These are phyloP conservation scores for Olivierus martensii DNA, from an alignment of 1,140 invertebrate species.

Conservation along the genomic window DNA sequence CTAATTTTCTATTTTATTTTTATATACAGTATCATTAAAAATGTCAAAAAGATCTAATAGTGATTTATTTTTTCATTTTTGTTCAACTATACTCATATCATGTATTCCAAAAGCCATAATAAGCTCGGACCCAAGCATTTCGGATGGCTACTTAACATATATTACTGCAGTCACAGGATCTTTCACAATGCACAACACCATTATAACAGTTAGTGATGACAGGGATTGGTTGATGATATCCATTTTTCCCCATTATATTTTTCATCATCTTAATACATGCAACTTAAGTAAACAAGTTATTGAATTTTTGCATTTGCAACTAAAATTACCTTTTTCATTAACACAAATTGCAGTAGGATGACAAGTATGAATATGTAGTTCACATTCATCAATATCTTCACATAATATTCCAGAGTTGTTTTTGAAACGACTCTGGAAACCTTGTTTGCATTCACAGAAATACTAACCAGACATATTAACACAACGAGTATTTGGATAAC, in stretches of 20 bases:
- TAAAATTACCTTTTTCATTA: constrained; percentile 73
- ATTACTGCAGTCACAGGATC: constrained; percentile 17
- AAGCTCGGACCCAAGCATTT: too few species aligned
- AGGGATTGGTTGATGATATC: constrained; percentile 30
- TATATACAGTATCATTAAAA: too few species aligned
- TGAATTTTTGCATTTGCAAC: constrained; percentile 61
- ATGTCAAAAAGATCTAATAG: too few species aligned
- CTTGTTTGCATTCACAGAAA: constrained; percentile 70
- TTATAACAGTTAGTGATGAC: constrained; percentile 12
- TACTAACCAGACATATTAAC: constrained; percentile 88
- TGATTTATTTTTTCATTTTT: too few species aligned
- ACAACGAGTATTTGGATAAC: constrained; percentile 59
- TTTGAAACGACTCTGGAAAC: constrained; percentile 43
- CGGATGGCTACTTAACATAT: too few species aligned
- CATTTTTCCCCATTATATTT: constrained; percentile 38
- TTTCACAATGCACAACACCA: constrained; percentile 15
- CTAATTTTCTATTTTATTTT: too few species aligned
- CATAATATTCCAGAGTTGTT: constrained; percentile 48
- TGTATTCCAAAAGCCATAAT: too few species aligned
- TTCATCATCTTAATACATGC: constrained; percentile 44
- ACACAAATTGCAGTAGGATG: constrained; percentile 57
- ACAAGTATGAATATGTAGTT: constrained; percentile 56
- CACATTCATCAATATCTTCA: constrained; percentile 66
- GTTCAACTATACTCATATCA: too few species aligned
- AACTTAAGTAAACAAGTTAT: constrained; percentile 33